These are phyloP conservation scores for Bubo blakistoni DNA, from an alignment of 2,113 vertebrate genomes.

Conservation along the genomic window DNA sequence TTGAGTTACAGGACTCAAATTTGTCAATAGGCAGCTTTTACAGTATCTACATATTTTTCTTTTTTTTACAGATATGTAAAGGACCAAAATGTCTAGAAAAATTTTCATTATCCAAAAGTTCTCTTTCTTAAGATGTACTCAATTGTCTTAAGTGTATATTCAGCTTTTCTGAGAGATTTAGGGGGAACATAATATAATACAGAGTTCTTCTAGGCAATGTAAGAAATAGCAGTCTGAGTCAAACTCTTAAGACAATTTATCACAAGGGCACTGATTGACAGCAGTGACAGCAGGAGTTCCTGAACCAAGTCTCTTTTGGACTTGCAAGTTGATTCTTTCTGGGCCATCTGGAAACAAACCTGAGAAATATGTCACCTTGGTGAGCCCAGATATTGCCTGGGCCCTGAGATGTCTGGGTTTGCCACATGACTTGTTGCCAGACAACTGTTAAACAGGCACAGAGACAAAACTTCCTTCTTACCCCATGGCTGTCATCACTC, in stretches of 20 bases:
- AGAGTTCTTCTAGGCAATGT: background rate
- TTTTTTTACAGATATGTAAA: background rate
- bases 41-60: background rate
- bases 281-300: background rate
- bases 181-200: background rate
- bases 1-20: background rate
- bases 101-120: background rate
- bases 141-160: background rate
- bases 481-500: background rate
- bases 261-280: background rate
- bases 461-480: background rate
- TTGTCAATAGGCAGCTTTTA: background rate
- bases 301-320: constrained; percentile 2
- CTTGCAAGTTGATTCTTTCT: background rate
- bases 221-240: background rate
- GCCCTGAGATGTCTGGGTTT: background rate
- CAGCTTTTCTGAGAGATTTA: background rate
- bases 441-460: constrained; percentile 3
- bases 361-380: background rate
- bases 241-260: background rate
- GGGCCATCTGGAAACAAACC: constrained; percentile 31
- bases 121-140: background rate
- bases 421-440: background rate
- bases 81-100: background rate
- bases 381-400: background rate